A percentile compares a stretch with the other conserved stretches of the same genome.
phyloP scores from a whole-genome alignment of 2,113 vertebrate species.

The Lagopus leucura region DNA sequence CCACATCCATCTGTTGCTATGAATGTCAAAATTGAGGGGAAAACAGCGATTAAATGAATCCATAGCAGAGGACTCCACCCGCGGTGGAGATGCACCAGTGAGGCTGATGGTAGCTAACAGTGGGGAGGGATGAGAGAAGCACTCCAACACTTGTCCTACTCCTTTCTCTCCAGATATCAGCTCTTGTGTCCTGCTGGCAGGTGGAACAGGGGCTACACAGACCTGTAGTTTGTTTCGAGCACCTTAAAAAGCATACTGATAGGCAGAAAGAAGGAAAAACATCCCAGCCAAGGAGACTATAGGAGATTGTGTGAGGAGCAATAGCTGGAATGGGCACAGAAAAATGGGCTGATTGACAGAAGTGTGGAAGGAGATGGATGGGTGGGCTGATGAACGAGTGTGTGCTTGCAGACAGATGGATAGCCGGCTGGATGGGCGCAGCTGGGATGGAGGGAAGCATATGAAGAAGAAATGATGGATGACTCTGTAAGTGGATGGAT shows the following conservation, averaged over 20 bases:
- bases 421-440: background rate
- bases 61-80: background rate
- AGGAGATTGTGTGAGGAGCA: background rate
- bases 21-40: background rate
- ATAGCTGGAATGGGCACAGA: conserved; percentile 1
- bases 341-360: background rate
- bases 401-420: background rate
- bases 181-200: background rate
- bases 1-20: background rate
- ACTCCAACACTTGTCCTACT: background rate
- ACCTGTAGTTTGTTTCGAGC: background rate
- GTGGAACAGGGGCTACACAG: background rate
- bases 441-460: background rate
- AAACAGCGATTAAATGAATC: background rate
- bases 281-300: background rate
- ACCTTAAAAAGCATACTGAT: background rate
- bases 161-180: background rate
- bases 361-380: background rate
- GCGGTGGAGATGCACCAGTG: accelerated
- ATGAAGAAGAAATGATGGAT: background rate
- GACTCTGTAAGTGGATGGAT: background rate
- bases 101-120: background rate
- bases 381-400: background rate
- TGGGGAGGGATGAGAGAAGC: background rate
- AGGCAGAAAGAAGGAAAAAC: background rate